These are phyloP conservation scores for Sparus aurata DNA, from an alignment of 2,797 vertebrate species.

Conservation along the genomic window DNA sequence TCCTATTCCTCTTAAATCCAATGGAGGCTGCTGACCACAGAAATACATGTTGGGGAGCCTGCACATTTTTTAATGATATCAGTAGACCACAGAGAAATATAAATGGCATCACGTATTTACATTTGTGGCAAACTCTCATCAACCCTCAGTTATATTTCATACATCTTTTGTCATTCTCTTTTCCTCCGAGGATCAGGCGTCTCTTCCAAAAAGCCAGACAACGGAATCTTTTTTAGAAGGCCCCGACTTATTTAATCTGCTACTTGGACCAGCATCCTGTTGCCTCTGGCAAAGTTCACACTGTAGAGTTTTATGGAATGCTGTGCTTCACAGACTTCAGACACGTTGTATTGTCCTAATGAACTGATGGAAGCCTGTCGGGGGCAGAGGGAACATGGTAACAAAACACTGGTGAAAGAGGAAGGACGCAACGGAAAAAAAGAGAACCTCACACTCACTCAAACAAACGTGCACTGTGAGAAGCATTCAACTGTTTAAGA, in stretches of 20 bases:
- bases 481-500: background rate
- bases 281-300: conserved; percentile 62
- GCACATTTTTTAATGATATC: conserved; percentile 17
- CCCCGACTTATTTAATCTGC: conserved; percentile 26
- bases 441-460: background rate
- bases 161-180: conserved; percentile 13
- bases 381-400: conserved; percentile 30
- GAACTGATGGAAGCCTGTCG: conserved; percentile 41
- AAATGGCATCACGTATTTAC: background rate
- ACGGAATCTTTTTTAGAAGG: conserved; percentile 17
- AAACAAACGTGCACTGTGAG: too few species aligned
- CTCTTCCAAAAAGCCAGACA: background rate
- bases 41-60: conserved; percentile 43
- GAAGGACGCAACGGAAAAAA: background rate
- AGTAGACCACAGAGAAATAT: background rate
- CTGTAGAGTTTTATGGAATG: conserved; percentile 64
- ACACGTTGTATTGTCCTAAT: conserved; percentile 62
- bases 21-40: conserved; percentile 23
- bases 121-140: background rate
- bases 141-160: background rate
- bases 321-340: conserved; percentile 57
- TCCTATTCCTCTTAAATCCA: conserved; percentile 44
- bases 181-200: conserved; percentile 35
- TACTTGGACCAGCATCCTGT: conserved; percentile 56
- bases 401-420: conserved; percentile 10